Conservation (phyloP, 2,113 vertebrate genomes). For the Camelus bactrianus region DNA sequence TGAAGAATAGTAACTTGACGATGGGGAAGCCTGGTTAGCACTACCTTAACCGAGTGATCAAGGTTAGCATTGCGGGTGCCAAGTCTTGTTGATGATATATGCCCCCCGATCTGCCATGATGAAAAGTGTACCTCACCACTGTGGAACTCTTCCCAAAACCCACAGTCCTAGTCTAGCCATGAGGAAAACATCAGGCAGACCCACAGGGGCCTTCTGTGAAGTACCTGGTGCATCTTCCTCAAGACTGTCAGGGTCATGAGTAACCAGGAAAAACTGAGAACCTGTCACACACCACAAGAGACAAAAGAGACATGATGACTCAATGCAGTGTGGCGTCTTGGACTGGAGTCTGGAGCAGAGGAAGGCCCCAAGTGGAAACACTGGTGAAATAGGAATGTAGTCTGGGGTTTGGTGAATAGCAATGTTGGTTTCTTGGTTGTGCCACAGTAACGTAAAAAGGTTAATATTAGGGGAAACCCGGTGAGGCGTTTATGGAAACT, state of each 20-base stretch:
- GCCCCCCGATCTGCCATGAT: too few relatives aligned
- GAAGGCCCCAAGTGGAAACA: neutral
- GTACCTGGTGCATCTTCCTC: neutral
- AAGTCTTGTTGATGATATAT: neutral
- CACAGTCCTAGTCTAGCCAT: neutral
- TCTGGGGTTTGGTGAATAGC: neutral
- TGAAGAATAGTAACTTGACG: neutral
- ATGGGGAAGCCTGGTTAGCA: neutral
- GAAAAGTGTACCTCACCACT: neutral
- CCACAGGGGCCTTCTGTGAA: neutral
- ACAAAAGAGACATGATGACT: neutral
- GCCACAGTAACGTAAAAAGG: neutral
- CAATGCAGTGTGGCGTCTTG: neutral
- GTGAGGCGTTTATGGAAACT: neutral
- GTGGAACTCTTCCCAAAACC: neutral
- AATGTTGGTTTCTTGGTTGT: neutral
- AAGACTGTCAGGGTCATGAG: neutral
- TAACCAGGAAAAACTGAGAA: neutral
- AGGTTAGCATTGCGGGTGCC: neutral
- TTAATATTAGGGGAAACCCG: neutral
- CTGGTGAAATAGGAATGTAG: neutral
- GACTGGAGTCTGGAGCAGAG: neutral
- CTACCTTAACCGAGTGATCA: neutral
- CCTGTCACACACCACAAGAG: neutral
- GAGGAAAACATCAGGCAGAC: neutral